Percentiles rank a stretch among this genome's conserved stretches.
phyloP scores from a whole-genome alignment of 2,888 invertebrate species.

The Tryphoninae sp. region DNA sequence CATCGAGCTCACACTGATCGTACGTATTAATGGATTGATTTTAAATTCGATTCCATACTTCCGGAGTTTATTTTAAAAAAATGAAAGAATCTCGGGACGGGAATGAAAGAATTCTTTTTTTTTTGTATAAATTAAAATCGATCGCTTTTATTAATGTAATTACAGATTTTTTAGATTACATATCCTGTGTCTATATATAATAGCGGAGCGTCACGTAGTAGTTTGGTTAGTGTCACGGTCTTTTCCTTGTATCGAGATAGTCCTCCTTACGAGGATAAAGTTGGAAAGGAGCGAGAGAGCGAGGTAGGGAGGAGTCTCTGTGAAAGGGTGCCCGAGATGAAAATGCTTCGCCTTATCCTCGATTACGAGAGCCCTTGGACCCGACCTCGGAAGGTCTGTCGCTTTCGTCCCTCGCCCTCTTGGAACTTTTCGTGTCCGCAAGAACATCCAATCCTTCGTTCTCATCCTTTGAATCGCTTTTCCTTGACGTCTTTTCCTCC shows the following conservation, averaged over 20 bases:
- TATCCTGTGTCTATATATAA: neutral
- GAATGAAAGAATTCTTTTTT: no score
- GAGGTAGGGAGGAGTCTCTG: neutral
- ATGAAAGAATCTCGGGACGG: neutral
- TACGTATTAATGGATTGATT: no score
- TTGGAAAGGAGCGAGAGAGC: conserved; percentile 14
- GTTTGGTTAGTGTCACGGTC: neutral
- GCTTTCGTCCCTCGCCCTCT: neutral
- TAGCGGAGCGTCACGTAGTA: neutral
- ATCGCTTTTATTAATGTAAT: conserved; percentile 29
- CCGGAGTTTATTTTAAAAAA: neutral
- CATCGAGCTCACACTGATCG: no score
- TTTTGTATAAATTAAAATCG: conserved; percentile 2
- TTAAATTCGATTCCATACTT: no score
- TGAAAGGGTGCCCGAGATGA: conserved; percentile 43
- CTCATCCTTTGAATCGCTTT: conserved; percentile 39
- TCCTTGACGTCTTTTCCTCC: neutral
- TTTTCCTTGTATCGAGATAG: conserved; percentile 16
- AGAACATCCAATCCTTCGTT: conserved; percentile 32
- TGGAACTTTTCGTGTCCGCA: conserved; percentile 27
- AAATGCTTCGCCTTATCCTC: conserved; percentile 56
- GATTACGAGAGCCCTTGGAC: conserved; percentile 41
- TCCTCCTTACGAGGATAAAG: conserved; percentile 32
- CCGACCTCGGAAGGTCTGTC: conserved; percentile 40
- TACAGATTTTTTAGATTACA: conserved; percentile 14